Evolutionary conservation across 2,888 invertebrate genomes (phyloP), one percentile per base, ranked within the genome.

Genomic region (Perizoma affinitatum): DNA sequence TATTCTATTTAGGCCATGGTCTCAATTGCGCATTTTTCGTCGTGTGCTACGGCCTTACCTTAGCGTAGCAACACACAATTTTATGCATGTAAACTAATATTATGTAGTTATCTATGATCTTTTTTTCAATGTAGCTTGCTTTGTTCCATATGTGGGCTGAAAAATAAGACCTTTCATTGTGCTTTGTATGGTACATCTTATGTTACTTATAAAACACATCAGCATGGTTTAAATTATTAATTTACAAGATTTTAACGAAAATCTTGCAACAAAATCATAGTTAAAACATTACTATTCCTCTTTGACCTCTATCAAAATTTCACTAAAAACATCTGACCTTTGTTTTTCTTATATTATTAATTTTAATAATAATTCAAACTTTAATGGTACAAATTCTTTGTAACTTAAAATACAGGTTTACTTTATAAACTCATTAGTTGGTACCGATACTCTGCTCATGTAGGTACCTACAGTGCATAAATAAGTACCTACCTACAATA

Each of bases 1-100:
- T 86, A 82, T 79, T 61, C 69, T 78, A 87, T 85, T 84, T 92
- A 89, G 91, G 91, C 91, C 91, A 91, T 74, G 91, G 91, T 88
- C 88, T 82, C 64, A 75, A 82, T 90, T 90, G 87, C 90, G 86
- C 77, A 83, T 86, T 84, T 88, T 86, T 88, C 85, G 82, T 82
- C 77, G 72, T 77, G 71, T 80, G 75, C 75, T 74, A 79, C 75
- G 79, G 74, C 76, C 78, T 73, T 74, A 79, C 65, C 22, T 22
- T 69, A 73, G 68, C 70, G 61, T 63, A 69, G 48, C 46, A 58
- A 49, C 59, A 40, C 47, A 43, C 40, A 44, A 54, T 58, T 48
- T 42, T 41, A 60, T 50, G 49, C 58, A 53, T 57, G 55, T 41
- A 49, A 65, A 62, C 55, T 62, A 46, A 35, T 58, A 49, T 11